A percentile compares a stretch with the other conserved stretches of the same genome.
phyloP scores from a whole-genome alignment of 2,113 vertebrate species.

The Phylloscopus whistleri region DNA sequence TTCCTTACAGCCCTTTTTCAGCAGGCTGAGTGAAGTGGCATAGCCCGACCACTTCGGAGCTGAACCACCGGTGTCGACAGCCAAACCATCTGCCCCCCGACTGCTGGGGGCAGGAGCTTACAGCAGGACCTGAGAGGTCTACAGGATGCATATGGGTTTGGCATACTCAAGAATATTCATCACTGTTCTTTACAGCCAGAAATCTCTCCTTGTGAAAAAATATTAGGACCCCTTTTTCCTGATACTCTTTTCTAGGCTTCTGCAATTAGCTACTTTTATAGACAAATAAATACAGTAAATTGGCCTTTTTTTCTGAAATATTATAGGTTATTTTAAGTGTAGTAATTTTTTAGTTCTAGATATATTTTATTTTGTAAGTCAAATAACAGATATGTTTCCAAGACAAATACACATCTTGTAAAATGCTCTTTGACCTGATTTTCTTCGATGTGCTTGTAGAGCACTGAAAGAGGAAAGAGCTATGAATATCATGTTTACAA shows the following conservation, averaged over 20 bases:
- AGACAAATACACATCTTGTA: not conserved
- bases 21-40: not conserved
- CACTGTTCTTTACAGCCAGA: not conserved
- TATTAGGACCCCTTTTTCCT: not conserved
- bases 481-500: not conserved
- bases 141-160: not conserved
- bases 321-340: not conserved
- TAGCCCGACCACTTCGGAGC: not conserved
- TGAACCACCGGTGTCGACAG: rapidly evolving
- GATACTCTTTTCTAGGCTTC: not conserved
- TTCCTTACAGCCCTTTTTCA: not conserved
- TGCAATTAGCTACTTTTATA: not conserved
- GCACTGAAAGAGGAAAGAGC: not conserved
- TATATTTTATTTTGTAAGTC: not conserved
- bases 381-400: not conserved
- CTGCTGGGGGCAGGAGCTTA: not conserved
- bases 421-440: not conserved
- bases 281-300: not conserved
- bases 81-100: not conserved
- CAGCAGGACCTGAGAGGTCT: not conserved
- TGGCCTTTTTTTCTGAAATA: not conserved
- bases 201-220: not conserved
- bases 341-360: not conserved
- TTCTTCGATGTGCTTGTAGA: not conserved
- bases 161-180: not conserved